Evolutionary conservation across 92 coral and sea anemone genomes (phyloP), one percentile per base, ranked within the genome.

Genomic region (Meandrina meandrites): DNA sequence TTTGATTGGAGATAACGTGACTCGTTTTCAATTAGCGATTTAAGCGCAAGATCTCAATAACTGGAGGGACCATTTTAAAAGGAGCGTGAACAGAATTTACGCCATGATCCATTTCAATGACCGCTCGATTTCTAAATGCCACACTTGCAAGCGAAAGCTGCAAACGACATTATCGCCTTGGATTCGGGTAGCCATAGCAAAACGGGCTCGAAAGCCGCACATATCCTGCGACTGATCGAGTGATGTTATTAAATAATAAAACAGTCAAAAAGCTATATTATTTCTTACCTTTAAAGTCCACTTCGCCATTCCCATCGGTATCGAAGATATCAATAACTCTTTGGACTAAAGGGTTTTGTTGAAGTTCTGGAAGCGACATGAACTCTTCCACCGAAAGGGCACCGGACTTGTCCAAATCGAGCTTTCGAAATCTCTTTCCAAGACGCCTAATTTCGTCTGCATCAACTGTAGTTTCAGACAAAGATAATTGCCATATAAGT

Each of bases 311-410:
- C 19, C 99, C 99, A 88, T 97, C 99, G 32, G 94, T 92, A 77
- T 97, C 99, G 86, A 97, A 97, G 51, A 97, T 96, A 66, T 95
- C 97, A 40, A 97, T 97, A 90, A 97, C 99, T 92, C 99, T 93
- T 89, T 97, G 99, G 6, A 97, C 99, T 66, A 97, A 86, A 27
- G 99, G 99, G 70, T 97, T 97, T 70, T 97, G 99, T 48, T 97
- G 99, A 16, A 97, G 88, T 32, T 97, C 99, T 28, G 99, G 99
- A 50, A 97, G 90, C 10, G 99, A 97, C 99, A 97, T 97, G 62
- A 97, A 97, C 92, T 97, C 99, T 14, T 97, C 99, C 16, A 97
- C 99, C 3, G 99, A 97, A 31, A 97, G 93, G 28, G 99, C 94
- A 75, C 99, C 99, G 0, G 99, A 97, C 57, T 93, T 94, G 88